Conservation (phyloP, 2,113 vertebrate species). For the Cebidichthys violaceus region DNA sequence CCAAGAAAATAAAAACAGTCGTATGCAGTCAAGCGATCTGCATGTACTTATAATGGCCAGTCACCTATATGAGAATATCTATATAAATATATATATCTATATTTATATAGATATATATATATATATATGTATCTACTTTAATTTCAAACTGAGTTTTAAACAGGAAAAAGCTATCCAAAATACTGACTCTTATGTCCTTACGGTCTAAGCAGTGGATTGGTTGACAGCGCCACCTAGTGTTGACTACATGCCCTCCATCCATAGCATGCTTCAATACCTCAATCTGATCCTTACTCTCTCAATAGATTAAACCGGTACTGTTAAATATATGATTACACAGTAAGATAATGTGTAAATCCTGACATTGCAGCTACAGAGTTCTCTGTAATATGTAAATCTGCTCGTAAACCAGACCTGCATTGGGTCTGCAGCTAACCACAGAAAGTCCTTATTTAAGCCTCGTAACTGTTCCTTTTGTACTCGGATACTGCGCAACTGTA, state of each 20-base stretch:
- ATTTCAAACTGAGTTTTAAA: constrained; percentile 19
- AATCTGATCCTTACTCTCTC: constrained; percentile 51
- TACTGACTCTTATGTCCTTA: background rate
- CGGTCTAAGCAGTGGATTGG: constrained; percentile 37
- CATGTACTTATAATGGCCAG: constrained; percentile 27
- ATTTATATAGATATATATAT: background rate
- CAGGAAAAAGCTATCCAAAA: background rate
- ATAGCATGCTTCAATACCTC: constrained; percentile 63
- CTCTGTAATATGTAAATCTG: constrained; percentile 51
- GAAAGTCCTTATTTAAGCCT: constrained; percentile 64
- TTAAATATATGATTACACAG: constrained; percentile 25
- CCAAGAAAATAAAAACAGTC: constrained; percentile 42
- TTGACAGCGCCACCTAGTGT: constrained; percentile 53
- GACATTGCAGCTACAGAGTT: constrained; percentile 48
- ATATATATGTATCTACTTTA: background rate
- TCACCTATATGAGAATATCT: constrained; percentile 20
- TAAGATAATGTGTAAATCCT: constrained; percentile 56
- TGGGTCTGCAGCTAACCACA: constrained; percentile 3
- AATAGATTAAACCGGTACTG: constrained; percentile 66
- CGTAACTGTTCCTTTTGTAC: constrained; percentile 64
- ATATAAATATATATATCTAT: background rate
- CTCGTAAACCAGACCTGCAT: constrained; percentile 34
- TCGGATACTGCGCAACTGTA: constrained; percentile 74
- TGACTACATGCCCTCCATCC: constrained; percentile 60
- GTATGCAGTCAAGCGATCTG: constrained; percentile 46